These are phyloP conservation scores for Megalurothrips usitatus DNA, from an alignment of 2,888 invertebrate species.

Conservation along the genomic window DNA sequence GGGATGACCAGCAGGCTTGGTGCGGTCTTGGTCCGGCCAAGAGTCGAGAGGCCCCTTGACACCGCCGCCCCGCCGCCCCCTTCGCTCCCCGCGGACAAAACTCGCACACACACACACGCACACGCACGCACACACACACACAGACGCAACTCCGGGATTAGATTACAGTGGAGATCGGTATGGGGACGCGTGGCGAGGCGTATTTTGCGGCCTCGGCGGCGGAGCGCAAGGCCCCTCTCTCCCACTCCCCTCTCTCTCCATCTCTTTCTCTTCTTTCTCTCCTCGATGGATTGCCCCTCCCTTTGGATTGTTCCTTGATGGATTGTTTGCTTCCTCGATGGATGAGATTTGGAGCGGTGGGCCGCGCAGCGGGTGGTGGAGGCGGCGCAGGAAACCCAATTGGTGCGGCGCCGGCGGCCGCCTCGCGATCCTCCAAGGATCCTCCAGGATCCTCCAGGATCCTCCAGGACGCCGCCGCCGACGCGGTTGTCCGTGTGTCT, in stretches of 20 bases:
- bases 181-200: too few relatives aligned
- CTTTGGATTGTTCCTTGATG: too few relatives aligned
- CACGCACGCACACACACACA: neutral
- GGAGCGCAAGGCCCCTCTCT: neutral
- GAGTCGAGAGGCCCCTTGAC: neutral
- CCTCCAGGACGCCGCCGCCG: too few relatives aligned
- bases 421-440: too few relatives aligned
- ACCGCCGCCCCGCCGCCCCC: neutral
- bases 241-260: neutral
- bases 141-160: neutral
- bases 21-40: neutral
- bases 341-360: too few relatives aligned
- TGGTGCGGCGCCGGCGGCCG: neutral
- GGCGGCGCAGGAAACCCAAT: too few relatives aligned
- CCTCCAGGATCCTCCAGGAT: too few relatives aligned
- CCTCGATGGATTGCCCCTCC: neutral
- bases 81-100: neutral
- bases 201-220: too few relatives aligned
- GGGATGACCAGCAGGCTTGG: neutral
- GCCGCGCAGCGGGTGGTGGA: neutral
- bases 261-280: neutral
- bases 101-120: neutral
- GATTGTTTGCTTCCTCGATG: too few relatives aligned
- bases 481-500: neutral
- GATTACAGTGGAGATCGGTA: too few relatives aligned